These are phyloP conservation scores for Pollenia griseotomentosa DNA, from an alignment of 2,888 invertebrate species.

Conservation along the genomic window DNA sequence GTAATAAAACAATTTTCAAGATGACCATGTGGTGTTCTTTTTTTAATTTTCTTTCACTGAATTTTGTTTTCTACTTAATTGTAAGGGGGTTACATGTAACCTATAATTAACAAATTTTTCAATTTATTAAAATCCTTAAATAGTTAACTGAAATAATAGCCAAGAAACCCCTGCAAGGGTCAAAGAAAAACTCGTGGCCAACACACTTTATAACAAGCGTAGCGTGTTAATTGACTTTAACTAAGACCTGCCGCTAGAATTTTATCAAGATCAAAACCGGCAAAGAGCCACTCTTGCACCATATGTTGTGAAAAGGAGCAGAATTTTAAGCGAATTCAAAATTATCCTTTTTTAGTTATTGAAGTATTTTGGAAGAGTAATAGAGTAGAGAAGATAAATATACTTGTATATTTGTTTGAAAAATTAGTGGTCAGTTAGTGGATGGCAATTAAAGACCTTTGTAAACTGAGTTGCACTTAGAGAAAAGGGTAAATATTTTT, in stretches of 20 bases:
- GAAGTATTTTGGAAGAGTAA: slow-evolving; percentile 34
- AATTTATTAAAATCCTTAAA: slow-evolving; percentile 69
- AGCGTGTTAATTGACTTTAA: slow-evolving; percentile 82
- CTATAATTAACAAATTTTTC: slow-evolving; percentile 70
- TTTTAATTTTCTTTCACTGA: neutral
- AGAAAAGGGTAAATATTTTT: slow-evolving; percentile 13
- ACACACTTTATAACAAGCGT: slow-evolving; percentile 78
- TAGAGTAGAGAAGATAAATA: slow-evolving; percentile 77
- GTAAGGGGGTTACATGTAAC: slow-evolving; percentile 59
- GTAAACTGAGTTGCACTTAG: slow-evolving; percentile 21
- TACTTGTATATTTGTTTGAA: slow-evolving; percentile 76
- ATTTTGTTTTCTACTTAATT: slow-evolving; percentile 38
- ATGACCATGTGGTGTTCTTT: slow-evolving; percentile 76
- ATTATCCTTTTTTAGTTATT: slow-evolving; percentile 60
- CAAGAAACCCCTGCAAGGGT: slow-evolving; percentile 29
- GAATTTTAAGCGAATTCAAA: neutral
- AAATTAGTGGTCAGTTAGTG: slow-evolving; percentile 77
- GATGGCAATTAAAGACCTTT: slow-evolving; percentile 46
- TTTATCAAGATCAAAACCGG: slow-evolving; percentile 73
- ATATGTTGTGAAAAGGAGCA: slow-evolving; percentile 75
- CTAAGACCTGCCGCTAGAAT: slow-evolving; percentile 74
- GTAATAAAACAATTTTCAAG: slow-evolving; percentile 32
- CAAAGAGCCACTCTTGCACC: slow-evolving; percentile 69
- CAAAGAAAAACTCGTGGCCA: slow-evolving; percentile 72
- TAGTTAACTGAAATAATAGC: slow-evolving; percentile 39